Evolutionary conservation across 2,888 invertebrate genomes (phyloP).

Genomic region (Pristionchus mayeri): DNA sequence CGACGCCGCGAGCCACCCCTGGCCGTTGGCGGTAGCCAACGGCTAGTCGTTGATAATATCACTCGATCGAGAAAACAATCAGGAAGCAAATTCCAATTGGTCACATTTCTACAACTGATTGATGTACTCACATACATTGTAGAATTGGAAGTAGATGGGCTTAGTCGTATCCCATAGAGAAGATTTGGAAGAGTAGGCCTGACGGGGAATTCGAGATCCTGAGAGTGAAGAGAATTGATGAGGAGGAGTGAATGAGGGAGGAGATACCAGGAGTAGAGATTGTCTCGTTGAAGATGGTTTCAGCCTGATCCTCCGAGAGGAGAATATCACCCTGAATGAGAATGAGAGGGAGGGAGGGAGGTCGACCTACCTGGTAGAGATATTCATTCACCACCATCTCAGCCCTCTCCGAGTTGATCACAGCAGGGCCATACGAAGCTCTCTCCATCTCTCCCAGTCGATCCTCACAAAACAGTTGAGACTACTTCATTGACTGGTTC

Average conservation of each 20-base stretch:
- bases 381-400: neutral
- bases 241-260: too few relatives aligned
- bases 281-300: constrained; percentile 4
- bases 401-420: neutral
- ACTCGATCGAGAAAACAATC: neutral
- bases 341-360: too few relatives aligned
- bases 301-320: constrained; percentile 30
- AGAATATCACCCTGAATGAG: constrained; percentile 10
- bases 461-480: neutral
- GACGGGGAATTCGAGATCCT: neutral
- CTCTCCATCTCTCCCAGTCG: neutral
- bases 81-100: neutral
- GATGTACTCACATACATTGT: neutral
- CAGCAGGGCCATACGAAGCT: constrained; percentile 11
- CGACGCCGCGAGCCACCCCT: too few relatives aligned
- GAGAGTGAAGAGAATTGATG: neutral
- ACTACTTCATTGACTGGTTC: neutral
- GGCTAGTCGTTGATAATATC: neutral
- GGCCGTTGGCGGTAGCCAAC: too few relatives aligned
- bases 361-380: neutral
- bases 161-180: constrained; percentile 3
- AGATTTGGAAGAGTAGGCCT: neutral
- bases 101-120: neutral
- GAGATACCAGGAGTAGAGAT: neutral
- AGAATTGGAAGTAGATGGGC: constrained; percentile 19